Conservation (phyloP, 2,888 invertebrate species). For the Lydus trimaculatus region DNA sequence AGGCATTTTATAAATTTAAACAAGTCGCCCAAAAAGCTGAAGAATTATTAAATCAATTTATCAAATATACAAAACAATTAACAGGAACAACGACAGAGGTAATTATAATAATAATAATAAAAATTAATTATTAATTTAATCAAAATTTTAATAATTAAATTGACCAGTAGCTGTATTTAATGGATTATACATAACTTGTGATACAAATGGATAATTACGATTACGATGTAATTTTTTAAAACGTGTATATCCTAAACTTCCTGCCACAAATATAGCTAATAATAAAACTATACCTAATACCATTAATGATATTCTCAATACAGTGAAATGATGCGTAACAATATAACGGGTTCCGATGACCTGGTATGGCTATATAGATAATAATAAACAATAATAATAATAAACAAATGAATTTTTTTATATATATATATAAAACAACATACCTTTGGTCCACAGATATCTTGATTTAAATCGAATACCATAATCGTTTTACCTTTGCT, state of each 20-base stretch:
- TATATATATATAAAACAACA: neutral
- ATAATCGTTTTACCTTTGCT: slow-evolving; percentile 37
- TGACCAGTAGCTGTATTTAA: slow-evolving; percentile 17
- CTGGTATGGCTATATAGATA: slow-evolving; percentile 5
- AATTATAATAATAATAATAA: slow-evolving; percentile 25
- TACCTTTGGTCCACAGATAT: slow-evolving; percentile 41
- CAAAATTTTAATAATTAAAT: neutral
- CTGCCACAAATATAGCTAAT: slow-evolving; percentile 40
- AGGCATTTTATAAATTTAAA: slow-evolving; percentile 79
- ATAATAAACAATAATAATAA: neutral
- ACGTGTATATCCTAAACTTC: slow-evolving; percentile 47
- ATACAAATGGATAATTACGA: slow-evolving; percentile 48
- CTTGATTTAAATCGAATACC: slow-evolving; percentile 42
- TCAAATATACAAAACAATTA: slow-evolving; percentile 74
- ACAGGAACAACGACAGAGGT: slow-evolving; percentile 72
- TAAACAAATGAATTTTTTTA: no score
- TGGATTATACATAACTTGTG: slow-evolving; percentile 53
- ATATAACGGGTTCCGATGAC: slow-evolving; percentile 12
- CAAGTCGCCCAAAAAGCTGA: slow-evolving; percentile 79
- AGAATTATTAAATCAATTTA: slow-evolving; percentile 76
- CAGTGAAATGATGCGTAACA: slow-evolving; percentile 40
- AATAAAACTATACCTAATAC: slow-evolving; percentile 45
- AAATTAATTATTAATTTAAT: neutral
- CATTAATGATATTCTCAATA: slow-evolving; percentile 48
- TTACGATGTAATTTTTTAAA: slow-evolving; percentile 44